Conservation (phyloP, 2,888 invertebrate species). For the Hetaerina titia region DNA sequence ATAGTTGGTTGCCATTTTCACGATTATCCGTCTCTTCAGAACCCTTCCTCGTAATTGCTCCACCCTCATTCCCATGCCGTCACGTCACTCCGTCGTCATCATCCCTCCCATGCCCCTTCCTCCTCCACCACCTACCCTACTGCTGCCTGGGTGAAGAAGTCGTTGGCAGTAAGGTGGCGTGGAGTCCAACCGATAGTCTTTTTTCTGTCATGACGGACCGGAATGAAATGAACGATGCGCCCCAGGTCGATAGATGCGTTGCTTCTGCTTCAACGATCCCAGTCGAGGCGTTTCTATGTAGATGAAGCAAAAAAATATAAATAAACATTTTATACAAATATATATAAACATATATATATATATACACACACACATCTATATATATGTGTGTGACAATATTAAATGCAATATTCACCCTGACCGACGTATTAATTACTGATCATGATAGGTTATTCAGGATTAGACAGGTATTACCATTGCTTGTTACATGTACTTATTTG, state of each 20-base stretch:
- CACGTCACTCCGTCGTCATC: neutral
- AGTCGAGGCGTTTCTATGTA: neutral
- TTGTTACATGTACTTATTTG: neutral
- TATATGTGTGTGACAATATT: too few relatives aligned
- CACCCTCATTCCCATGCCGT: neutral
- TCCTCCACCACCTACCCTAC: neutral
- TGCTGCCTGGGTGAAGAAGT: neutral
- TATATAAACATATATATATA: too few relatives aligned
- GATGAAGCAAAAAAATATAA: neutral
- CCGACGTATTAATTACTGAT: neutral
- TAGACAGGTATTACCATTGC: neutral
- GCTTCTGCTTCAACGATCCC: neutral
- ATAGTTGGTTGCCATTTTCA: neutral
- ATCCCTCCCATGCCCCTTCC: neutral
- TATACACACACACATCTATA: too few relatives aligned
- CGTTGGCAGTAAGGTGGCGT: neutral
- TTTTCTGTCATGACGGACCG: neutral
- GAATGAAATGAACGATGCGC: neutral
- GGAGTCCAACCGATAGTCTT: neutral
- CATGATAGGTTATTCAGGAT: neutral
- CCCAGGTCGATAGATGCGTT: neutral
- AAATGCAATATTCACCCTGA: neutral
- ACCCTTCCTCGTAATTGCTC: neutral
- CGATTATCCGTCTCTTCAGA: neutral
- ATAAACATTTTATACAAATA: too few relatives aligned